Base-by-base conservation (phyloP, 2,888 invertebrate genomes). In the Amphipoea oculea region DNA sequence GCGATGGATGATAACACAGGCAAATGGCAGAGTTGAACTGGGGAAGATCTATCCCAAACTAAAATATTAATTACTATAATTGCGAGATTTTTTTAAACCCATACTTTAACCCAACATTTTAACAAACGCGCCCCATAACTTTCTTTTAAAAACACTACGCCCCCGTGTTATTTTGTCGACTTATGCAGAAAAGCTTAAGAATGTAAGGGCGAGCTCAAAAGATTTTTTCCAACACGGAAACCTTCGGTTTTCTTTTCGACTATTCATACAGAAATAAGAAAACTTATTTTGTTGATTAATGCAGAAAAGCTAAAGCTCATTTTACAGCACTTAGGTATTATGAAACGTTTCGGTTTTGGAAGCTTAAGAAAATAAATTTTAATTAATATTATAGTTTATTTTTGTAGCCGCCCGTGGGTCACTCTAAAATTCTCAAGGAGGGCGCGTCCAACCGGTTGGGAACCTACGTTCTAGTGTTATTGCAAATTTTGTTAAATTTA, bases 1-100 rank as follows among this genome's bases (percentile, higher is more conserved):
- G 65, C 71, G 29, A 74, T 78, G 5, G 45, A 73, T 4, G 57
- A 71, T 67, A 82, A 48, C 63, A 81, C 74, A 79, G 74, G 76
- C 73, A 12, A 54, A n/a, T 17, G 17, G 36, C 36, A 23, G 14
- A 54, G n/a, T 40, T 54, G 70, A 57, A 57, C 6, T 23, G 1
- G n/a, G n/a, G 17, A n/a, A 29, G 20, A 36, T 51, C 4, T 70
- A 36, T 48, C 17, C 29, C n/a, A 29, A 11, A 36, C 12, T 23
- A 4, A 36, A 23, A 69, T 36, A 36, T 36, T 51, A 48, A 48
- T 48, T 51, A 23, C 11, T 57, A 9, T n/a, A 23, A 57, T 11
- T 57, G 57, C 9, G 4, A 57, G 3, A 57, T 36, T 36, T 3
- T 36, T 36, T 36, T 36, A 36, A 36, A 29, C 29, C 29, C 29